Evolutionary conservation across 2,888 invertebrate genomes (phyloP).

Genomic region (Physocephala rufipes): DNA sequence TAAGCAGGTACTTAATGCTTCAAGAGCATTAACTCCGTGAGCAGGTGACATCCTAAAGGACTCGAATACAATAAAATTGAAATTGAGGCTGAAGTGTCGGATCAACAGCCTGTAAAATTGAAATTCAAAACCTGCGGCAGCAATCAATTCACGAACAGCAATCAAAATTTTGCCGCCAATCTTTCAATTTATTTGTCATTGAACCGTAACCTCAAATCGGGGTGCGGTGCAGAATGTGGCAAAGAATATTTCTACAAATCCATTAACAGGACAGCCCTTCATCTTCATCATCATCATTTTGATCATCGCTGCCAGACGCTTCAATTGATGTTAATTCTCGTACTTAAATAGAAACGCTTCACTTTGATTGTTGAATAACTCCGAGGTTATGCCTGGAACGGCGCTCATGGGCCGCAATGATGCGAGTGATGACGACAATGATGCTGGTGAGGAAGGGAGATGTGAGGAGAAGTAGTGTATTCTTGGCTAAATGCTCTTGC

Average conservation of each 20-base stretch:
- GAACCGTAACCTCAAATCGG: no score
- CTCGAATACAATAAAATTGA: no score
- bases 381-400: slow-evolving; percentile 29
- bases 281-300: no score
- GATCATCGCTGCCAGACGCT: no score
- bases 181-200: background rate
- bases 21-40: no score
- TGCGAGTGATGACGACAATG: slow-evolving; percentile 22
- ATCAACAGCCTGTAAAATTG: background rate
- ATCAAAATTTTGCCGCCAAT: background rate
- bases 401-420: no score
- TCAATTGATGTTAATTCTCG: slow-evolving; percentile 60
- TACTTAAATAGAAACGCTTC: slow-evolving; percentile 63
- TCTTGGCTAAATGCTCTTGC: slow-evolving; percentile 5
- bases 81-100: no score
- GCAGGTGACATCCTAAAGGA: no score
- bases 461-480: slow-evolving; percentile 21
- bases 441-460: slow-evolving; percentile 17
- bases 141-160: slow-evolving; percentile 7
- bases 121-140: slow-evolving; percentile 16
- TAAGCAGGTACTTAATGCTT: no score
- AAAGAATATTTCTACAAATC: background rate
- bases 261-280: background rate
- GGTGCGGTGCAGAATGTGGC: no score
- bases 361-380: slow-evolving; percentile 47